Percentiles rank a stretch among this genome's conserved stretches.
These are phyloP conservation scores for Lasiommata megera DNA, from an alignment of 2,888 invertebrate species.

Conservation along the genomic window DNA sequence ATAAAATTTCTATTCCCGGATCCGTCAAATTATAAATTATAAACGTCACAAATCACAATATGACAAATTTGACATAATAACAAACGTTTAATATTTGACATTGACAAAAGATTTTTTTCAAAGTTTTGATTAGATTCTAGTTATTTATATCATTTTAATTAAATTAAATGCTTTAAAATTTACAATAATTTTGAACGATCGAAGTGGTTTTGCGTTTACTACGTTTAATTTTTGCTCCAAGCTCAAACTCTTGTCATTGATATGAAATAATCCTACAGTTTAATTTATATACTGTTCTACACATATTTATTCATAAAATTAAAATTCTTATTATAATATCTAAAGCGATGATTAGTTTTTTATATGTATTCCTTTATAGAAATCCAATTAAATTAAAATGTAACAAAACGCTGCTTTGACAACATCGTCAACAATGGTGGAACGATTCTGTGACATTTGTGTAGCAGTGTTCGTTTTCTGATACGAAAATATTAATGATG, in stretches of 20 bases:
- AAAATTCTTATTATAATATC: no score
- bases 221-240: neutral
- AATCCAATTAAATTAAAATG: neutral
- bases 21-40: slow-evolving; percentile 12
- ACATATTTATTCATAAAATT: no score
- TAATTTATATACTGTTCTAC: no score
- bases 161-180: no score
- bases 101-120: neutral
- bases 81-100: neutral
- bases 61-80: neutral
- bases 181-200: neutral
- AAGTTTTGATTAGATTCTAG: neutral
- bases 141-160: neutral
- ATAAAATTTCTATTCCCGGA: slow-evolving; percentile 22
- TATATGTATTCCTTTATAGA: no score
- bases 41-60: slow-evolving; percentile 8
- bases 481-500: slow-evolving; percentile 78
- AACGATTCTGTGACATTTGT: slow-evolving; percentile 74
- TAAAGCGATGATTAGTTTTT: no score
- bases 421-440: slow-evolving; percentile 80
- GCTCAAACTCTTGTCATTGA: no score
- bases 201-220: neutral
- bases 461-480: slow-evolving; percentile 73
- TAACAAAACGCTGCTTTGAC: slow-evolving; percentile 69
- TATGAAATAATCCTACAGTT: no score